phyloP scores from a whole-genome alignment of 2,888 invertebrate species.

The Linnaemya vulpina region DNA sequence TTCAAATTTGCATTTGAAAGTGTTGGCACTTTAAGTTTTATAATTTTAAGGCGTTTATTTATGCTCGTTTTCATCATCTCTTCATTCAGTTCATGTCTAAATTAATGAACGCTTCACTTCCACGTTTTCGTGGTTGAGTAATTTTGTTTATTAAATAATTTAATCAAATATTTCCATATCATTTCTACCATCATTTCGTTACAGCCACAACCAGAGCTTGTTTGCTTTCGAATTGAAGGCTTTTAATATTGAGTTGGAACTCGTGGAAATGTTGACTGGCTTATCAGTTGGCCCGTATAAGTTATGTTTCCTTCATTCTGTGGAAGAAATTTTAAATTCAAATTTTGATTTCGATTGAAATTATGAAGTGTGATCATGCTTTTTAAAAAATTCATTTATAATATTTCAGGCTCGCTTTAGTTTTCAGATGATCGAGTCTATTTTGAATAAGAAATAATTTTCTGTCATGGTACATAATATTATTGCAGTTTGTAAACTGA shows the following conservation, averaged over 20 bases:
- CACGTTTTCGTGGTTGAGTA: conserved; percentile 21
- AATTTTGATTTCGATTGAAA: neutral
- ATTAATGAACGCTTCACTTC: conserved; percentile 1
- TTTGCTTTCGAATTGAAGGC: neutral
- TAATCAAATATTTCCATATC: neutral
- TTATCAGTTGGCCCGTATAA: neutral
- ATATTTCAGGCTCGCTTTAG: no score
- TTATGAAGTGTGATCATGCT: neutral
- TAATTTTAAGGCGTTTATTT: conserved; percentile 2
- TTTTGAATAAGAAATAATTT: no score
- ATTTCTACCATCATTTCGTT: neutral
- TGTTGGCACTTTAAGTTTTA: neutral
- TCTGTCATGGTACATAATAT: no score
- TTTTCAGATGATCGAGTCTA: no score
- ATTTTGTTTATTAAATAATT: conserved; percentile 7
- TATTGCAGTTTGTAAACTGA: no score
- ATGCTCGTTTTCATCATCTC: conserved; percentile 21
- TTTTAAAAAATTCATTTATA: neutral
- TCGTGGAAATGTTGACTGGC: neutral
- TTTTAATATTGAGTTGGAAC: neutral
- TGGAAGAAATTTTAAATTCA: neutral
- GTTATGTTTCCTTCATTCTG: neutral
- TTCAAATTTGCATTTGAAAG: neutral
- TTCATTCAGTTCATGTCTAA: conserved; percentile 22
- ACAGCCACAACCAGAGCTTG: neutral